phyloP scores from a whole-genome alignment of 2,113 vertebrate species.

The Megalops atlanticus region DNA sequence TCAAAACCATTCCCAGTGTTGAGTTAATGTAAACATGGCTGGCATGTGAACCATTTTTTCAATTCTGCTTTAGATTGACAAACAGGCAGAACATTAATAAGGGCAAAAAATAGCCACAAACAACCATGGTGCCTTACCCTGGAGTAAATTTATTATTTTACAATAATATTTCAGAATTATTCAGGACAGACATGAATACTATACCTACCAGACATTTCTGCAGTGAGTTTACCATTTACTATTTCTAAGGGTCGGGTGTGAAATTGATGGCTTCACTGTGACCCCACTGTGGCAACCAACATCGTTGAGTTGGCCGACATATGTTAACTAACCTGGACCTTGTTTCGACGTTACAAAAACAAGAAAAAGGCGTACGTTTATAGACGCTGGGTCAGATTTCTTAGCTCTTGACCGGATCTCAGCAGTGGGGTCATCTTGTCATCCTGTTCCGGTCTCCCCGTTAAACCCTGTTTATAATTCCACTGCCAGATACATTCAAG shows the following conservation, averaged over 20 bases:
- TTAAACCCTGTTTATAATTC: not conserved
- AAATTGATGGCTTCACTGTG: not conserved
- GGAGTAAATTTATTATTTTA: not conserved
- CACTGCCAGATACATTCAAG: not conserved
- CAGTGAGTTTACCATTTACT: not conserved
- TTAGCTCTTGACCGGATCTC: not conserved
- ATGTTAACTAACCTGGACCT: not conserved
- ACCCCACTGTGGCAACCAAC: not conserved
- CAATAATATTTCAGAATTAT: not conserved
- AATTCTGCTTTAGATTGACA: not conserved
- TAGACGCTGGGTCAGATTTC: not conserved
- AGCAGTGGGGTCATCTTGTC: not conserved
- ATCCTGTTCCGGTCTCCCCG: not conserved
- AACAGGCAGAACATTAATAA: not conserved
- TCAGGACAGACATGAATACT: not conserved
- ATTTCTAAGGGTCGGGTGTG: not conserved
- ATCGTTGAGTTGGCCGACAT: not conserved
- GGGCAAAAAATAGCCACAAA: not conserved
- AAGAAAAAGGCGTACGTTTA: not conserved
- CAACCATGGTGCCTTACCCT: not conserved
- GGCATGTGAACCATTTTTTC: not conserved
- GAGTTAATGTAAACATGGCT: constrained; percentile 4
- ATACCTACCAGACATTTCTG: too few relatives aligned
- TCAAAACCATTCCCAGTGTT: not conserved
- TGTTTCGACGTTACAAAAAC: not conserved